Conservation (phyloP, 2,797 vertebrate species). For the Ispidina lecontei region DNA sequence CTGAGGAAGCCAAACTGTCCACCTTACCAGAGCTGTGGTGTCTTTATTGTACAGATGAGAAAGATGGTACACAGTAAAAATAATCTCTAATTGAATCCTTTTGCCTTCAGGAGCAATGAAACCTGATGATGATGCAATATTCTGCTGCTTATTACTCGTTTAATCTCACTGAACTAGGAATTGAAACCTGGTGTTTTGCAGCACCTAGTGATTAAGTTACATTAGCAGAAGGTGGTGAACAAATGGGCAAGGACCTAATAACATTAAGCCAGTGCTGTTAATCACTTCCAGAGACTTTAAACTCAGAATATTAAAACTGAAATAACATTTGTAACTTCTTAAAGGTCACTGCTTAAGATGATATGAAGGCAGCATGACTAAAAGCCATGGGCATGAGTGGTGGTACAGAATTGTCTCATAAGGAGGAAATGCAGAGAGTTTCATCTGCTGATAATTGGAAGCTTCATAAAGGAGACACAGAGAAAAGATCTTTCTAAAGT, state of each 20-base stretch:
- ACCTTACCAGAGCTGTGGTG: not conserved
- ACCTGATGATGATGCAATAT: not conserved
- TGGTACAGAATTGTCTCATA: not conserved
- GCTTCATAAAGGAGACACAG: not conserved
- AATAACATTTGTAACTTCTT: slow-evolving; percentile 31
- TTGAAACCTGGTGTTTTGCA: not conserved
- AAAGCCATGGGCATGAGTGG: not conserved
- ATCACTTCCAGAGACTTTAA: slow-evolving; percentile 17
- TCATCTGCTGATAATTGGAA: not conserved
- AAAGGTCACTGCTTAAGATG: slow-evolving; percentile 21
- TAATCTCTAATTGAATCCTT: slow-evolving; percentile 6
- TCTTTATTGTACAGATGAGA: not conserved
- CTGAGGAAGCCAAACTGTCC: not conserved
- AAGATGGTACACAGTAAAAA: not conserved
- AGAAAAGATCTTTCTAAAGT: not conserved
- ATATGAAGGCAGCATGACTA: not conserved
- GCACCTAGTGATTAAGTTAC: not conserved
- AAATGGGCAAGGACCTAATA: not conserved
- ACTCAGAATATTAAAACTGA: not conserved
- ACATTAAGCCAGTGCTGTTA: not conserved
- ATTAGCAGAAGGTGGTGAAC: slow-evolving; percentile 24
- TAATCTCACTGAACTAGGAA: not conserved
- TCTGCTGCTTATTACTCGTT: not conserved
- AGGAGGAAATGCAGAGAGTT: not conserved
- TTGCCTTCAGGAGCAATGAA: not conserved